Evolutionary conservation across 2,888 invertebrate species (phyloP).

Genomic region (Hydropsyche betteni): DNA sequence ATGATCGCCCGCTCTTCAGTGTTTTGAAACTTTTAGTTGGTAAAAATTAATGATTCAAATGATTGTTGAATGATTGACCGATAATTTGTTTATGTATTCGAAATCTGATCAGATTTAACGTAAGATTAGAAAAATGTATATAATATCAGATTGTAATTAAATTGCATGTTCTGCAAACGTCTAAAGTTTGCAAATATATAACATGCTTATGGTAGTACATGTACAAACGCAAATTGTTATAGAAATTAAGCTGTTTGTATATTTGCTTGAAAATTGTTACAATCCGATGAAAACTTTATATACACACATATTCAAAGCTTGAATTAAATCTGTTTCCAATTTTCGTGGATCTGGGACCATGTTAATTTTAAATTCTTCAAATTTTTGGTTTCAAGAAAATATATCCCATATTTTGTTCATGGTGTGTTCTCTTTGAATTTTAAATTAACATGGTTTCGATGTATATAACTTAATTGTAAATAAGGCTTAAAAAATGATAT

Average conservation of each 20-base stretch:
- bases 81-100: background rate
- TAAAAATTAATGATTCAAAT: no score
- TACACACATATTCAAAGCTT: background rate
- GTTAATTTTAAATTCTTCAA: background rate
- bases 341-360: background rate
- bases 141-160: conserved; percentile 10
- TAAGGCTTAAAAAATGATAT: background rate
- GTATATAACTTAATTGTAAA: conserved; percentile 11
- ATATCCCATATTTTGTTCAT: no score
- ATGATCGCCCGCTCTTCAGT: no score
- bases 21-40: no score
- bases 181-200: background rate
- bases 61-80: background rate
- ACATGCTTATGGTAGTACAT: background rate
- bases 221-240: conserved; percentile 24
- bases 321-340: background rate
- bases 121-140: background rate
- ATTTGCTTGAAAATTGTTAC: conserved; percentile 23
- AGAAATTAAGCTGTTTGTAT: conserved; percentile 20
- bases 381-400: no score
- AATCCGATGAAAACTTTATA: background rate
- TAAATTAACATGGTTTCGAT: conserved; percentile 2
- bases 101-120: background rate
- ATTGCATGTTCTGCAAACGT: background rate
- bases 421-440: background rate